Evolutionary conservation across 2,888 invertebrate genomes (phyloP).

Genomic region (Carpatolechia fugitivella): DNA sequence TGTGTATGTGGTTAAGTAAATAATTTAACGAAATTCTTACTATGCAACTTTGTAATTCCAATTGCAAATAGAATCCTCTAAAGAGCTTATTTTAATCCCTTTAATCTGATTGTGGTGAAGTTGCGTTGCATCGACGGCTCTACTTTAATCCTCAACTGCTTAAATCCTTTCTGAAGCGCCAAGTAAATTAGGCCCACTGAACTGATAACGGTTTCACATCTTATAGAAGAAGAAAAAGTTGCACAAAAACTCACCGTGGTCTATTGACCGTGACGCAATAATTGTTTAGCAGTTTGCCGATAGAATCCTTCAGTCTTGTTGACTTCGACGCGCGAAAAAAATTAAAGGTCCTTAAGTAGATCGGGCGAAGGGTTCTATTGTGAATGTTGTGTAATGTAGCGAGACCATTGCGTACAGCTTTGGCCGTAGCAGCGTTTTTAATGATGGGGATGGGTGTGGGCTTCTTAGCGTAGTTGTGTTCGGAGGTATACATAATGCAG

Average conservation of each 20-base stretch:
- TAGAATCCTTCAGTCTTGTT: constrained; percentile 71
- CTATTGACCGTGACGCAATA: constrained; percentile 77
- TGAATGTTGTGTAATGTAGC: constrained; percentile 76
- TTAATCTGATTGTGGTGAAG: constrained; percentile 25
- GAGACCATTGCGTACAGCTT: constrained; percentile 59
- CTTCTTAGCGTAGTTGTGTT: constrained; percentile 33
- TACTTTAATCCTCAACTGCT: constrained; percentile 39
- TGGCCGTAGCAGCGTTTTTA: constrained; percentile 38
- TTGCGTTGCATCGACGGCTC: constrained; percentile 18
- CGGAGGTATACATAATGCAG: constrained; percentile 49
- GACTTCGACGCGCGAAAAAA: constrained; percentile 69
- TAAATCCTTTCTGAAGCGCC: constrained; percentile 47
- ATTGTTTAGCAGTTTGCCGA: constrained; percentile 75
- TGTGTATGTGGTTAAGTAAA: too few relatives aligned
- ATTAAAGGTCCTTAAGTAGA: constrained; percentile 65
- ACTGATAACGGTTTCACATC: constrained; percentile 49
- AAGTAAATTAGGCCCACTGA: constrained; percentile 48
- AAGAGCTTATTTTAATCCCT: neutral
- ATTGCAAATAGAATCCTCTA: constrained; percentile 4
- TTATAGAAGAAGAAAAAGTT: constrained; percentile 43
- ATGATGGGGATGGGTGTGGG: constrained; percentile 15
- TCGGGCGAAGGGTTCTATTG: constrained; percentile 66
- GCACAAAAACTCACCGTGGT: constrained; percentile 57
- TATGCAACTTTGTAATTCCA: too few relatives aligned
- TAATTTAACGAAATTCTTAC: too few relatives aligned